Evolutionary conservation across 2,797 vertebrate genomes (phyloP).

Genomic region (Mionectes olivaceus): DNA sequence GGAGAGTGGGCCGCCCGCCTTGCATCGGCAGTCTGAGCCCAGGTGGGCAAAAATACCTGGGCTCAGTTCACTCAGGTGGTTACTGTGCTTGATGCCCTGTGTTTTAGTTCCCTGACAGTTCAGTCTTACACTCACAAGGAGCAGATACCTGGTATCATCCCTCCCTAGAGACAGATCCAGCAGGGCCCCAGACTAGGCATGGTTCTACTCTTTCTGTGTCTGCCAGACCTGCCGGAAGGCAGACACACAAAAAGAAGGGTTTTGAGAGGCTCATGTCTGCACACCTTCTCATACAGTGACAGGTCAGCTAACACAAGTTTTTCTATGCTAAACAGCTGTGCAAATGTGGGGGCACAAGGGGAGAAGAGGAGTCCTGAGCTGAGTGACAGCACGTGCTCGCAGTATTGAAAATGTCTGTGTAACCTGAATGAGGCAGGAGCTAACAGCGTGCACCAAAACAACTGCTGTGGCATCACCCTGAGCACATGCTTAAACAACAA

Average conservation of each 20-base stretch:
- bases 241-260: accelerated
- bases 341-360: background rate
- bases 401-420: background rate
- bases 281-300: background rate
- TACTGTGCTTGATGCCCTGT: background rate
- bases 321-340: background rate
- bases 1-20: background rate
- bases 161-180: background rate
- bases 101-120: background rate
- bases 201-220: background rate
- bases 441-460: accelerated
- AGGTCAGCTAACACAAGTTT: background rate
- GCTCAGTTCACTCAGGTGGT: accelerated
- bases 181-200: background rate
- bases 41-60: background rate
- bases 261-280: background rate
- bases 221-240: background rate
- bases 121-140: background rate
- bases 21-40: accelerated
- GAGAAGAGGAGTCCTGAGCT: background rate
- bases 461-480: accelerated
- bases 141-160: background rate
- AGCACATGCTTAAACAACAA: accelerated
- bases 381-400: background rate
- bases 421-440: background rate